Evolutionary conservation across 2,888 invertebrate genomes (phyloP), one percentile per base, ranked within the genome.

Genomic region (Tenthredo notha): DNA sequence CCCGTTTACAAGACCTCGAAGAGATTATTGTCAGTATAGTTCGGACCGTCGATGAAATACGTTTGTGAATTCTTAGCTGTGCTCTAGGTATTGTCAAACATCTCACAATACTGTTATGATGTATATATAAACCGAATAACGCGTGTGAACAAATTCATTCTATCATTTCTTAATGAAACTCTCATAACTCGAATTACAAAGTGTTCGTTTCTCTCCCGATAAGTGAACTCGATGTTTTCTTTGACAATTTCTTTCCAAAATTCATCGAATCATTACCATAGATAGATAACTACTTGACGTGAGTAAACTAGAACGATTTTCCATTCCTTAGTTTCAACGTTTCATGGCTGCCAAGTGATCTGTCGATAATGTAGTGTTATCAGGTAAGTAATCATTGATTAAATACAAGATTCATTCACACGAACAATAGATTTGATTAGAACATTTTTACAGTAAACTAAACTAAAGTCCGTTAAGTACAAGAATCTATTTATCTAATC

Each of bases 371-470:
- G 74, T 43, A 74, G 74, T 21, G 43, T 21, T 43, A 74, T 74
- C 21, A 43, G 74, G 12, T 21, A 74, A 74, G 74, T 67, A 67
- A 67, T 67, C 67, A 67, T 67, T 67, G 33, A 67, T 67, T 33
- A 33, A 67, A 67, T 67, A 33, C 33, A 61, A 2, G 9, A 12
- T 33, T 25, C 12, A 61, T 25, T 21, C n/a, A 61, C 25, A 61
- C 25, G n/a, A n/a, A 61, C 25, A 33, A 33, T 33, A 2, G 12
- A 15, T 25, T 29, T 12, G 25, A 21, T 10, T 21, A n/a, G 33
- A 67, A 33, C 6, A 12, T 4, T 25, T 25, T 5, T 67, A 7
- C 33, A 67, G 6, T 33, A 18, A 29, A 6, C 33, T 18, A 33
- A 67, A 67, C 33, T 18, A 33, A 67, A 67, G 67, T 67, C 67